Base-by-base conservation (phyloP, 2,113 vertebrate species). In the Triplophysa dalaica region DNA sequence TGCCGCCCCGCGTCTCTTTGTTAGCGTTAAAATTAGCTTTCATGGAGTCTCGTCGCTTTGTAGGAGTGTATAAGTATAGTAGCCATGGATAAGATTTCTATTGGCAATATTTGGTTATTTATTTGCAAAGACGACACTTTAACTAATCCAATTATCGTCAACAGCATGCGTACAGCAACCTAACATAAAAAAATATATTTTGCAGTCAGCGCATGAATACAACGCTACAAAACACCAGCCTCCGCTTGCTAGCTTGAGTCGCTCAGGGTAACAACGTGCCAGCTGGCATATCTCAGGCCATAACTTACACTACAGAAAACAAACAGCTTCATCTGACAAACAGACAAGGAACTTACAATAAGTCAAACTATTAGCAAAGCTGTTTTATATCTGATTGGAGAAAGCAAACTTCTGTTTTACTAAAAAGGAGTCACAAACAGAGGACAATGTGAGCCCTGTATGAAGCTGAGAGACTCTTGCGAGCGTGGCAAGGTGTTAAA, bases 11-110 rank as follows among this genome's bases (percentile, higher is more conserved):
- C 33, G 4, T 70, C 24, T 33, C 33, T 54, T 63, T 50, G 21
- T 45, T 38, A 8, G 38, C 3, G n/a, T 38, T 45, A 19, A 17
- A 62, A 80, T 80, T 74, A 80, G 64, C 74, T 73, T 78, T 70
- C 75, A 68, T 73, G 60, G 60, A 72, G 16, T 69, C 79, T 80
- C 70, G 21, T 16, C 70, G 79, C 1, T 48, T 12, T 48, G 45
- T 48, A 14, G 45, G 45, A 11, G 33, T 33, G 4, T 33, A 5
- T 33, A 7, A 33, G 33, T 33, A 33, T 4, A 33, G 29, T 33
- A 33, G 29, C 29, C 29, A 33, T 33, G 29, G 4, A 33, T 33
- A 26, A 1, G 0, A 33, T 33, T 33, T 33, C 29, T 33, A 33
- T 4, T 2, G 29, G 29, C 29, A 33, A 2, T 2, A 26, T 26